These are phyloP conservation scores for Megathymus violae DNA, from an alignment of 1,140 invertebrate genomes.

Conservation along the genomic window DNA sequence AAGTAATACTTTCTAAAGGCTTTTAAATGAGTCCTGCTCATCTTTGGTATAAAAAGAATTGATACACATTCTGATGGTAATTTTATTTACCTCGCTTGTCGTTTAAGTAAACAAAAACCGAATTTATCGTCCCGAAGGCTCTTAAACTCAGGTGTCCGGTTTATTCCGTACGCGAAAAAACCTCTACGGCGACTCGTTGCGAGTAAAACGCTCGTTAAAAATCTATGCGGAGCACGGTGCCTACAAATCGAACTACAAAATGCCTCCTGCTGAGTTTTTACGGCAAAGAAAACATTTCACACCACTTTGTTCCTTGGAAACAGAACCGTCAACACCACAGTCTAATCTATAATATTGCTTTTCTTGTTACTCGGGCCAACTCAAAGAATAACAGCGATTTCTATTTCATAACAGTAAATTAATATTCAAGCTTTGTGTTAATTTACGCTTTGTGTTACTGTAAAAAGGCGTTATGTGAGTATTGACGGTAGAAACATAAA, in stretches of 20 bases:
- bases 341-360: conserved; percentile 58
- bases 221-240: conserved; percentile 22
- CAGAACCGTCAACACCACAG: conserved; percentile 54
- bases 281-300: conserved; percentile 51
- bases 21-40: neutral
- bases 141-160: conserved; percentile 25
- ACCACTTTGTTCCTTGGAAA: conserved; percentile 57
- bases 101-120: conserved; percentile 18
- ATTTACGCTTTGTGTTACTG: too few relatives aligned
- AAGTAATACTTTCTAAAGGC: neutral
- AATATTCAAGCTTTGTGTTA: too few relatives aligned
- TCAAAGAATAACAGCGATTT: conserved; percentile 22
- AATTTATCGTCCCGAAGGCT: conserved; percentile 16
- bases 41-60: conserved; percentile 8
- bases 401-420: too few relatives aligned
- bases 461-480: too few relatives aligned
- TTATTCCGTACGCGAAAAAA: conserved; percentile 18
- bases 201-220: conserved; percentile 44
- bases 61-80: conserved; percentile 29
- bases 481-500: too few relatives aligned
- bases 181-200: conserved; percentile 1
- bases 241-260: conserved; percentile 50
- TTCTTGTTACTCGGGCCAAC: conserved; percentile 32
- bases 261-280: conserved; percentile 41
- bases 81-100: conserved; percentile 25